These are phyloP conservation scores for Erethizon dorsatum DNA, from an alignment of 2,797 vertebrate genomes.

Conservation along the genomic window DNA sequence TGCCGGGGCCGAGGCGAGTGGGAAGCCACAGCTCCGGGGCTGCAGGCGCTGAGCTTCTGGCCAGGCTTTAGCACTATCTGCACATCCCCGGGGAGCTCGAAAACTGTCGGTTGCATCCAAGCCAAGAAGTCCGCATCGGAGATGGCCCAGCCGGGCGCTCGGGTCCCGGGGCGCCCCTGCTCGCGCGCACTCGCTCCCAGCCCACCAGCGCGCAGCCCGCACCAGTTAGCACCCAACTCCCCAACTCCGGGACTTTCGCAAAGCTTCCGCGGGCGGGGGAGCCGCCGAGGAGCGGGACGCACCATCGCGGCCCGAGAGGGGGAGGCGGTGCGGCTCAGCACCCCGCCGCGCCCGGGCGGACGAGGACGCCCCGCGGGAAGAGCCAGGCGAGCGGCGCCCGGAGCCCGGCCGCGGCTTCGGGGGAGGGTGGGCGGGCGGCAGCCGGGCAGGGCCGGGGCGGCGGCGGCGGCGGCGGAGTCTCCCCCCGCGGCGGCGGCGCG, in stretches of 20 bases:
- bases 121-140: background rate
- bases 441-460: background rate
- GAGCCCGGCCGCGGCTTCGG: rapidly evolving
- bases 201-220: background rate
- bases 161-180: background rate
- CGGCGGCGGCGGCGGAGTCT: rapidly evolving
- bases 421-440: background rate
- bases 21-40: background rate
- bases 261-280: conserved; percentile 73
- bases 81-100: background rate
- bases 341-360: rapidly evolving
- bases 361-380: rapidly evolving
- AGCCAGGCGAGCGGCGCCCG: rapidly evolving
- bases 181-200: background rate
- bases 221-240: conserved; percentile 62
- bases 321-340: background rate
- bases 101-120: background rate
- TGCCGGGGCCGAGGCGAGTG: background rate
- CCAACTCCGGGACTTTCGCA: conserved; percentile 81
- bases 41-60: background rate
- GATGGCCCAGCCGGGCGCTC: background rate
- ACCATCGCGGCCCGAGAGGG: conserved; percentile 70
- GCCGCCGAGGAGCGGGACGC: conserved; percentile 40
- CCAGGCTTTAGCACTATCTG: background rate
- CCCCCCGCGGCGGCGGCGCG: conserved; percentile 49